Evolutionary conservation across 2,888 invertebrate species (phyloP).

Genomic region (Diadromus collaris): DNA sequence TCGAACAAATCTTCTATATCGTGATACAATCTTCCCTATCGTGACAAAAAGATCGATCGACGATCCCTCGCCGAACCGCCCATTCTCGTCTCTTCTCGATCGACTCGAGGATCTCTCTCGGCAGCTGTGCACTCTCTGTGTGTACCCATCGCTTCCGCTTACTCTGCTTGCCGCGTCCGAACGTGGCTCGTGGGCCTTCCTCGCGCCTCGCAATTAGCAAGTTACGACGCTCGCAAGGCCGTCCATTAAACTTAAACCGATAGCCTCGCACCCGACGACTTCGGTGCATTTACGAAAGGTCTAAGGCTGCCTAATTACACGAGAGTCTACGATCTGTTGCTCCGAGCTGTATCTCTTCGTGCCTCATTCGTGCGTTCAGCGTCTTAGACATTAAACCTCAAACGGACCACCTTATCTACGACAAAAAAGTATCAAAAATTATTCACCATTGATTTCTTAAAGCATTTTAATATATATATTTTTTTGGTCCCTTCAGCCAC

Average conservation of each 20-base stretch:
- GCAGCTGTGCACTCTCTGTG: background rate
- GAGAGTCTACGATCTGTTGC: constrained; percentile 54
- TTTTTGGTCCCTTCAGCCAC: no score
- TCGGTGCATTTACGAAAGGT: constrained; percentile 36
- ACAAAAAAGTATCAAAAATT: background rate
- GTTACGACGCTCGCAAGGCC: constrained; percentile 73
- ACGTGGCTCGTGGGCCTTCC: constrained; percentile 60
- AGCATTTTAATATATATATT: no score
- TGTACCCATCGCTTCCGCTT: constrained; percentile 5
- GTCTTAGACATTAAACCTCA: background rate
- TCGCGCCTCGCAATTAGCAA: constrained; percentile 75
- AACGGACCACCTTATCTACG: background rate
- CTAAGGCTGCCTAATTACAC: constrained; percentile 70
- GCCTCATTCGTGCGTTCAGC: constrained; percentile 9
- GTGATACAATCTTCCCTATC: background rate
- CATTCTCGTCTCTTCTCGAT: constrained; percentile 51
- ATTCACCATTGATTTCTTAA: background rate
- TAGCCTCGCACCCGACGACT: constrained; percentile 61
- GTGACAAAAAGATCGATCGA: constrained; percentile 68
- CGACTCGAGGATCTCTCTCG: constrained; percentile 55
- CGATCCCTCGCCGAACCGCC: constrained; percentile 65
- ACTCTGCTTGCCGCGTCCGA: constrained; percentile 53
- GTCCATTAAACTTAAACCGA: constrained; percentile 77
- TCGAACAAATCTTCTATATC: background rate
- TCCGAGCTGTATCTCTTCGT: constrained; percentile 26